Base-by-base conservation (phyloP, 2,797 vertebrate genomes). In the Myiotriccus ornatus region DNA sequence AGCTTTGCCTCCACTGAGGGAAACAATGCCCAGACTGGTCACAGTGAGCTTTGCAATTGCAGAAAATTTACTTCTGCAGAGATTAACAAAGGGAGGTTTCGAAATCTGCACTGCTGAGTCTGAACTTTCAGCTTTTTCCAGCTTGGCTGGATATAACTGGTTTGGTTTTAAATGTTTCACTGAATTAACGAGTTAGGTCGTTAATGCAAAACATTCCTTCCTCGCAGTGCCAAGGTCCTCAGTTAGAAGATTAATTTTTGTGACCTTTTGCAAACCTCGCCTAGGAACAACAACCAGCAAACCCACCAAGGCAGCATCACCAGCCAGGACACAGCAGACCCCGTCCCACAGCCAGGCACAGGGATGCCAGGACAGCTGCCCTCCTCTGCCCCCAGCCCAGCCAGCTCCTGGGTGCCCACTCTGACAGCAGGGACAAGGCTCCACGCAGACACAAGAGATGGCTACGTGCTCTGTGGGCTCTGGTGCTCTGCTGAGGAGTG, bases 111-210 rank as follows among this genome's bases (percentile, higher is more conserved):
- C 93, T 94, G 92, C 90, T 93, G 89, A 96, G 87, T 89, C 95
- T 87, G 90, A 96, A 92, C 86, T 87, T 95, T 95, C 94, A 93
- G 91, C 94, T 95, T 96, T 92, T 96, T 96, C 95, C 94, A 94
- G 93, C 96, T 95, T 89, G 89, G 96, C 94, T 95, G 93, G 96
- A 94, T 96, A 10, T 59, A 95, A 95, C 92, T 94, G 96, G 90
- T 96, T 96, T 90, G 89, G 90, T 94, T 97, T 94, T 92, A 96
- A 96, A 95, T 92, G 84, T 96, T 97, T 96, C 93, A 93, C 94
- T 92, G 93, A 95, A 97, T 96, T 96, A 97, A 96, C 83, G 87
- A 96, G 93, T 95, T 95, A 75, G 95, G 94, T 95, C 95, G 91
- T 94, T 97, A 97, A 97, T 96, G 92, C 96, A 97, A 96, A 96